Evolutionary conservation across 92 coral and sea anemone species (phyloP).

Genomic region (Phenganax stokvisi): DNA sequence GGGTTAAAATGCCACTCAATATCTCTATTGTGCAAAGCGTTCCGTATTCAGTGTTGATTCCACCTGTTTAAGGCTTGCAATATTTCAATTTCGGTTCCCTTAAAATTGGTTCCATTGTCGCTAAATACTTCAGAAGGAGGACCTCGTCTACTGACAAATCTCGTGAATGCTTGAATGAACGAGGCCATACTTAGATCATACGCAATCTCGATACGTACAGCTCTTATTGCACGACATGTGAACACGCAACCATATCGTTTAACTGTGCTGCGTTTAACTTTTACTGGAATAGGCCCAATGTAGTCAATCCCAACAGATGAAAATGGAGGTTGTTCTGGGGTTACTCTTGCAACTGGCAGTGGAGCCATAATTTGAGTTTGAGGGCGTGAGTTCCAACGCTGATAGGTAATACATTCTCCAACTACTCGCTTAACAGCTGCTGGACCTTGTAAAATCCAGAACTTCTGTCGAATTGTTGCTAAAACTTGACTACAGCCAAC

Average conservation of each 20-base stretch:
- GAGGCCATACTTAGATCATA: constrained; percentile 36
- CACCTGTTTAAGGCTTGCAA: constrained; percentile 2
- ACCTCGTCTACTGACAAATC: constrained; percentile 55
- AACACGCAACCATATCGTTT: constrained; percentile 58
- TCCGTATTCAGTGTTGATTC: constrained; percentile 18
- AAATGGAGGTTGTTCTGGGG: constrained; percentile 37
- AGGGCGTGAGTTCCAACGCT: constrained; percentile 41
- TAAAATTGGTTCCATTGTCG: constrained; percentile 49
- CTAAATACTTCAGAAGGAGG: constrained; percentile 41
- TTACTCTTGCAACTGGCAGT: constrained; percentile 42
- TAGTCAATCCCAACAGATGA: constrained; percentile 46
- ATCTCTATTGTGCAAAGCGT: background rate
- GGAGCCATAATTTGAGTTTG: constrained; percentile 54
- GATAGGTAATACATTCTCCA: constrained; percentile 41
- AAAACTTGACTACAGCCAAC: constrained; percentile 43
- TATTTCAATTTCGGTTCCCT: constrained; percentile 40
- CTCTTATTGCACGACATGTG: constrained; percentile 43
- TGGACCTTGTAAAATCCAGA: constrained; percentile 50
- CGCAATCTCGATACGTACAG: constrained; percentile 51
- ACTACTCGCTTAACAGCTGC: constrained; percentile 39
- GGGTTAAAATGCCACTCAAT: no score
- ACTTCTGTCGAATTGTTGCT: constrained; percentile 40
- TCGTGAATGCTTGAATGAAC: constrained; percentile 43
- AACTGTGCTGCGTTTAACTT: constrained; percentile 34
- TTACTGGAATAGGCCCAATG: constrained; percentile 51